Evolutionary conservation across 2,113 vertebrate species (phyloP).

Genomic region (Pipra filicauda): DNA sequence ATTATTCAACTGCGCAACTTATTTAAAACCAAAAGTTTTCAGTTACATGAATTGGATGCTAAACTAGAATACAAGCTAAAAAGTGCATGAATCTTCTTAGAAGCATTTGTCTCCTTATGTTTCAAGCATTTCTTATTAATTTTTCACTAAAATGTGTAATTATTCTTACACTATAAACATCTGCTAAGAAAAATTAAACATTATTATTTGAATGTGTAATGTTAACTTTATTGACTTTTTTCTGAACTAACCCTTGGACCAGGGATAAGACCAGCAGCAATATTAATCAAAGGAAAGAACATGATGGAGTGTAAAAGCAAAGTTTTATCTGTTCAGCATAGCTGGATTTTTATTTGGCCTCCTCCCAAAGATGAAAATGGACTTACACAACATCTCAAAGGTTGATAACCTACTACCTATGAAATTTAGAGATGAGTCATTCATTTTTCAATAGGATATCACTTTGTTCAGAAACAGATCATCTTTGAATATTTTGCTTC

Average conservation of each 20-base stretch:
- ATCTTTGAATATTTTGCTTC: neutral
- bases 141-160: neutral
- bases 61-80: neutral
- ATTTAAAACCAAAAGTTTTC: neutral
- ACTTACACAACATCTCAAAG: neutral
- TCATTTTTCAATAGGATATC: neutral
- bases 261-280: neutral
- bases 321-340: neutral
- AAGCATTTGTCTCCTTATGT: neutral
- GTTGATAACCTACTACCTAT: neutral
- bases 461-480: neutral
- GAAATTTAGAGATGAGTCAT: neutral
- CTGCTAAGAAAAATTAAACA: neutral
- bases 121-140: neutral
- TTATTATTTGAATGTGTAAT: neutral
- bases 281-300: neutral
- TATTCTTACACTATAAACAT: neutral
- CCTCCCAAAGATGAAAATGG: neutral
- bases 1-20: neutral
- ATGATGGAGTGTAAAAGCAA: neutral
- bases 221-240: neutral
- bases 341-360: neutral
- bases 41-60: neutral
- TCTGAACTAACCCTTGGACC: neutral
- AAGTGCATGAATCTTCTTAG: neutral